These are phyloP conservation scores for Celastrina argiolus DNA, from an alignment of 2,888 invertebrate species.

Conservation along the genomic window DNA sequence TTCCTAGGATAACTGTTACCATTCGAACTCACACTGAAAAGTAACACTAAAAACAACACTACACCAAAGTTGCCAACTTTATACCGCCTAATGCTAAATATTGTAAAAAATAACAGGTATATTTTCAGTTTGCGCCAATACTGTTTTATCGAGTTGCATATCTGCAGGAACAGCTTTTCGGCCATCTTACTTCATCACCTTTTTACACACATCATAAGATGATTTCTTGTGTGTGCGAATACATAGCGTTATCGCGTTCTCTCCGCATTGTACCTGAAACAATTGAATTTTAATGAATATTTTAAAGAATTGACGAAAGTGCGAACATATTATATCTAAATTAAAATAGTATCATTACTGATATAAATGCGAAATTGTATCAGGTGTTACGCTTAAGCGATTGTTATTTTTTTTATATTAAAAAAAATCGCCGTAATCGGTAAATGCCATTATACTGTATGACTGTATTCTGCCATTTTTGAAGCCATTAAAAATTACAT, in stretches of 20 bases:
- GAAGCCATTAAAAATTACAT: too few species aligned
- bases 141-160: constrained; percentile 73
- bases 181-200: constrained; percentile 76
- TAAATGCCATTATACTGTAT: too few species aligned
- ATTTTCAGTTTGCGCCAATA: constrained; percentile 43
- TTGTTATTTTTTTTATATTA: too few species aligned
- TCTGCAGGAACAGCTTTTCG: constrained; percentile 67
- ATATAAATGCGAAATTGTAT: too few species aligned
- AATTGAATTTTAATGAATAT: constrained; percentile 31
- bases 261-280: constrained; percentile 49
- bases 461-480: too few species aligned
- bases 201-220: constrained; percentile 57
- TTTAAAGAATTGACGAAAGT: not conserved
- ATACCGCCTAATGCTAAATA: too few species aligned
- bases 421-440: too few species aligned
- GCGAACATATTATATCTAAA: too few species aligned
- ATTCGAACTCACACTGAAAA: constrained; percentile 54
- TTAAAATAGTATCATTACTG: too few species aligned
- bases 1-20: constrained; percentile 73
- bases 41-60: constrained; percentile 52
- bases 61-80: constrained; percentile 30
- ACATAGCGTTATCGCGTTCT: constrained; percentile 37
- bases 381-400: too few species aligned
- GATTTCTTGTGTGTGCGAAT: constrained; percentile 30
- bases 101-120: constrained; percentile 29